A percentile compares a stretch with the other conserved stretches of the same genome.
Conservation (phyloP, 92 coral and sea anemone genomes). For the Epizoanthus scotinus region DNA sequence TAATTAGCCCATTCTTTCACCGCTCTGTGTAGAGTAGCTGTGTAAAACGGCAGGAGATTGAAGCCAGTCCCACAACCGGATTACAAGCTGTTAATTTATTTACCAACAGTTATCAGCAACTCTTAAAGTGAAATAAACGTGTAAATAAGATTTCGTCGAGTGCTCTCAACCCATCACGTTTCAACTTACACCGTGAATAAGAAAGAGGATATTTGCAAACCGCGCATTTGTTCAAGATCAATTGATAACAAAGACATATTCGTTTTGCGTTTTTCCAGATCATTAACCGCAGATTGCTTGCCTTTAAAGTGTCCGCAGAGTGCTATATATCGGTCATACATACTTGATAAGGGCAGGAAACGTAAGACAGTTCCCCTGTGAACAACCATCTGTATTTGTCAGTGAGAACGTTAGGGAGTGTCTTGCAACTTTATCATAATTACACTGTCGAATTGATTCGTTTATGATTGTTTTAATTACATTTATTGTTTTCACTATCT, state of each 20-base stretch:
- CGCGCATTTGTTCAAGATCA: no score
- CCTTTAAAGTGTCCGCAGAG: not conserved
- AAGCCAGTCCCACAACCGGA: not conserved
- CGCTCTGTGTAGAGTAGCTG: not conserved
- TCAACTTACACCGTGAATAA: not conserved
- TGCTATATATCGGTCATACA: not conserved
- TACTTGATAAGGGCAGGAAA: not conserved
- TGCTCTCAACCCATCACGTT: not conserved
- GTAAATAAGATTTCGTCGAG: not conserved
- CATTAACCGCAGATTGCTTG: not conserved
- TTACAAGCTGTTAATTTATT: slow-evolving; percentile 11
- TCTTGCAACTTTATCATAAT: slow-evolving; percentile 1
- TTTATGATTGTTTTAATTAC: slow-evolving; percentile 22
- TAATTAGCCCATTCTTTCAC: slow-evolving; percentile 1
- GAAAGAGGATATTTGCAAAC: no score
- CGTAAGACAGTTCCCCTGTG: no score
- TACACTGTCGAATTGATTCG: slow-evolving; percentile 13
- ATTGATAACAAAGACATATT: no score
- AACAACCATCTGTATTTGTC: not conserved
- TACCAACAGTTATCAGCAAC: slow-evolving; percentile 6
- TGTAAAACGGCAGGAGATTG: slow-evolving; percentile 18
- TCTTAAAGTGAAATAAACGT: not conserved
- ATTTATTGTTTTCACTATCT: slow-evolving; percentile 10
- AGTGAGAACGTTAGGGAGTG: slow-evolving; percentile 1
- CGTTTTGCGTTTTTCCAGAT: no score